Conservation (phyloP, 2,888 invertebrate genomes). For the Pandemis cinnamomeana region DNA sequence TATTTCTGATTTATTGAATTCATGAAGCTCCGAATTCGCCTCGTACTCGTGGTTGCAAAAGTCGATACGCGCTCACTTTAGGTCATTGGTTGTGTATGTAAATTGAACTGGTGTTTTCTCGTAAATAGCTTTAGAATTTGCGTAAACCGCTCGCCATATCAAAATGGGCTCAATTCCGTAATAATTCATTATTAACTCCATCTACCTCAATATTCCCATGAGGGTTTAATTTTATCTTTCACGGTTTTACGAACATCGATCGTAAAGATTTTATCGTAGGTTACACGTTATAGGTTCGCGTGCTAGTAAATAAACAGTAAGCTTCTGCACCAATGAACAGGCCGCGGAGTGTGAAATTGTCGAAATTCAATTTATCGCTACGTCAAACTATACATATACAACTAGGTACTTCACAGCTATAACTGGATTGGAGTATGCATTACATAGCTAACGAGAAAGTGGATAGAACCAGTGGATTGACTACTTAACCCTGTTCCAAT, state of each 20-base stretch:
- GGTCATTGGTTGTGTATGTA: neutral
- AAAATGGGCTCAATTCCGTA: neutral
- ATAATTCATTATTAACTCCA: constrained; percentile 3
- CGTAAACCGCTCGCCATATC: neutral
- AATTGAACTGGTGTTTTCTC: neutral
- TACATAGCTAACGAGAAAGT: neutral
- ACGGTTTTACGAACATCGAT: constrained; percentile 15
- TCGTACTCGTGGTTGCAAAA: neutral
- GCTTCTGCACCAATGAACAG: constrained; percentile 11
- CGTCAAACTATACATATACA: constrained; percentile 10
- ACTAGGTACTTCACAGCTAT: neutral
- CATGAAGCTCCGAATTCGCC: neutral
- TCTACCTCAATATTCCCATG: neutral
- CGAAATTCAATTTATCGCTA: constrained; percentile 13
- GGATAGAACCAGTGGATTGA: neutral
- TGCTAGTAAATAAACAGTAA: constrained; percentile 32
- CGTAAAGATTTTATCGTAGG: neutral
- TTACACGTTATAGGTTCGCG: neutral
- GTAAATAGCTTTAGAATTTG: neutral
- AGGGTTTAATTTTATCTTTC: constrained; percentile 1
- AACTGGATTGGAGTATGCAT: neutral
- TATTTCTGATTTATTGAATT: neutral
- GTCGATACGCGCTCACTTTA: neutral
- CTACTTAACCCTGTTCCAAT: neutral
- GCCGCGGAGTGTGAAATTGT: constrained; percentile 7